Evolutionary conservation across 37 sponge, comb jelly and placozoan species (phyloP).

Genomic region (Dysidea cf. avara): DNA sequence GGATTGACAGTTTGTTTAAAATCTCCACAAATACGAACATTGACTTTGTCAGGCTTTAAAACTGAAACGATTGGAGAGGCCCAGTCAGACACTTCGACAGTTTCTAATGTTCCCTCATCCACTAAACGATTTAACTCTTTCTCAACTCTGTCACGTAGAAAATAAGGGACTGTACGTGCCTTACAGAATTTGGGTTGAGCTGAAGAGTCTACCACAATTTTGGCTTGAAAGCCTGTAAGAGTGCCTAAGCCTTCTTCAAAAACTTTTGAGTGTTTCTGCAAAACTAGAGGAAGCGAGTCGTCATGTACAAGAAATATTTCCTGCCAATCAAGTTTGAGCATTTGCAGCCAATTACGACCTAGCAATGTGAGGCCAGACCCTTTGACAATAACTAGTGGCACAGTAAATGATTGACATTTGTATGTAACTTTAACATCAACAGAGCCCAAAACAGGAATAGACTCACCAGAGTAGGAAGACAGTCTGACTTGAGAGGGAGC

Average conservation of each 20-base stretch:
- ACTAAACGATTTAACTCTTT: constrained; percentile 13
- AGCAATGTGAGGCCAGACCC: not conserved
- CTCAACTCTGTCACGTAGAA: not conserved
- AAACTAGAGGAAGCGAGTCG: not conserved
- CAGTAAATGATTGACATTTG: not conserved
- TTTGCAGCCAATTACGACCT: not conserved
- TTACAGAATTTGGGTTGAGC: constrained; percentile 11
- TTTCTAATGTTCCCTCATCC: constrained; percentile 20
- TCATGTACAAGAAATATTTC: not conserved
- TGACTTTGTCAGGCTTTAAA: constrained; percentile 17
- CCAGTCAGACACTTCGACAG: constrained; percentile 44
- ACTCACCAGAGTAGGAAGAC: not conserved
- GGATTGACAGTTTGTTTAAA: constrained; percentile 10
- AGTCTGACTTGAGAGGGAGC: not conserved
- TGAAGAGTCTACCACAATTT: not conserved
- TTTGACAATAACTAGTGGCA: not conserved
- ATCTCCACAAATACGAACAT: constrained; percentile 48
- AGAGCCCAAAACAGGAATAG: not conserved
- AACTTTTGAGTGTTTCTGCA: not conserved
- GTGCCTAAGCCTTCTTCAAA: constrained; percentile 4
- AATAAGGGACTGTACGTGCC: constrained; percentile 20
- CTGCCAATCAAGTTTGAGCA: not conserved
- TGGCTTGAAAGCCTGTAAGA: not conserved
- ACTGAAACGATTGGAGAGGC: constrained; percentile 51
- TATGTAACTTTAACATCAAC: not conserved